Percentiles rank a stretch among this genome's conserved stretches.
Conservation (phyloP, 1,140 invertebrate genomes). For the Helicoverpa zea region DNA sequence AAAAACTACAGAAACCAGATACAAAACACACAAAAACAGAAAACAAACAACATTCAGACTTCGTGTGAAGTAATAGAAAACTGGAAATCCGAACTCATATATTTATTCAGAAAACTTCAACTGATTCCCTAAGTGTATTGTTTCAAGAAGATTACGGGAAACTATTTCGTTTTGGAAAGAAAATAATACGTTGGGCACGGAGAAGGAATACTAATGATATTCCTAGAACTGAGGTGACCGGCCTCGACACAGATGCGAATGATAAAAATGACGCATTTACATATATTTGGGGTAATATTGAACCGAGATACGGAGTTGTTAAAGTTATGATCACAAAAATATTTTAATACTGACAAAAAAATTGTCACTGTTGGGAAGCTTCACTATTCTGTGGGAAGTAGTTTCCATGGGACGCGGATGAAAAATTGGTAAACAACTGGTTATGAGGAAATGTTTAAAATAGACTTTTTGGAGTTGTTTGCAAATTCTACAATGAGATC, state of each 20-base stretch:
- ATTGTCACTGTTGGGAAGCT: too few relatives aligned
- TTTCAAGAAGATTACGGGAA: slow-evolving; percentile 51
- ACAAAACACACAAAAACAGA: neutral
- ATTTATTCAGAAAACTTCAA: slow-evolving; percentile 36
- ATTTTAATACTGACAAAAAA: neutral
- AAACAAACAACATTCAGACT: neutral
- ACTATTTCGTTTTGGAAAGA: slow-evolving; percentile 42
- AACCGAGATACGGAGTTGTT: neutral
- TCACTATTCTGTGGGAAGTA: too few relatives aligned
- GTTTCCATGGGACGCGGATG: neutral
- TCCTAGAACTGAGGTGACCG: slow-evolving; percentile 12
- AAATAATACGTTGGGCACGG: slow-evolving; percentile 41
- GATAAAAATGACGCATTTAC: slow-evolving; percentile 23
- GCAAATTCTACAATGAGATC: too few relatives aligned
- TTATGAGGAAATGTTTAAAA: neutral
- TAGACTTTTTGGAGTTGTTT: too few relatives aligned
- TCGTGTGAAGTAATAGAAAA: slow-evolving; percentile 21
- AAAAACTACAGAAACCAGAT: slow-evolving; percentile 4
- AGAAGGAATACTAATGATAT: slow-evolving; percentile 45
- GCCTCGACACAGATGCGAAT: slow-evolving; percentile 31
- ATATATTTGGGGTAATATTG: neutral
- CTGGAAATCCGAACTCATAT: slow-evolving; percentile 12
- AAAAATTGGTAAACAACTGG: neutral
- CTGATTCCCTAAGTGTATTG: slow-evolving; percentile 50
- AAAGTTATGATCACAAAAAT: neutral